Evolutionary conservation across 1,140 invertebrate species (phyloP).

Genomic region (Lamellibrachia luymesi): DNA sequence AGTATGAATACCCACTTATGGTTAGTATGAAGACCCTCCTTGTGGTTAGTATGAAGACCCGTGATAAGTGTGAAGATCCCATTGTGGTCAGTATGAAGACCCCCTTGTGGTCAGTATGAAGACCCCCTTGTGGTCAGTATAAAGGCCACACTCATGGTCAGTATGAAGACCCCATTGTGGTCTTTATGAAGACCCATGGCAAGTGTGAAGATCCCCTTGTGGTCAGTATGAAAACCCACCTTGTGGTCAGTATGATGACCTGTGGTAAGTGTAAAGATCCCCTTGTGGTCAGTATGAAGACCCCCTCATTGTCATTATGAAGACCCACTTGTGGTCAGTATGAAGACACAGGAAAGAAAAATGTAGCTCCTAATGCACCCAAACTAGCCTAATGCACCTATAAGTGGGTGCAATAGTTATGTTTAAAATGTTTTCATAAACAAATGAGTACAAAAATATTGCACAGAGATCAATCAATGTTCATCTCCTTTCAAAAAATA

Average conservation of each 20-base stretch:
- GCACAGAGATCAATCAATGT: too few species aligned
- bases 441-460: too few species aligned
- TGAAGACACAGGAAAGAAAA: background rate
- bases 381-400: too few species aligned
- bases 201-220: background rate
- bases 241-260: background rate
- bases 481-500: too few species aligned
- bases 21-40: background rate
- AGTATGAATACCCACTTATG: background rate
- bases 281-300: background rate
- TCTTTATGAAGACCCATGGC: too few species aligned
- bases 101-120: constrained; percentile 11
- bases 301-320: constrained; percentile 11
- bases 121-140: background rate
- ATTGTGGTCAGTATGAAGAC: background rate
- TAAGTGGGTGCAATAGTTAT: too few species aligned
- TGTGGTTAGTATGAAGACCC: too few species aligned
- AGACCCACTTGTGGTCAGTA: background rate
- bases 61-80: background rate
- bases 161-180: background rate
- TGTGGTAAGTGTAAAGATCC: background rate
- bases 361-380: too few species aligned
- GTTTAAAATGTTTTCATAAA: too few species aligned
- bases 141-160: background rate
- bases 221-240: background rate